Percentiles rank a stretch among this genome's conserved stretches.
These are phyloP conservation scores for Alexandromys fortis DNA, from an alignment of 2,113 vertebrate species.

Conservation along the genomic window DNA sequence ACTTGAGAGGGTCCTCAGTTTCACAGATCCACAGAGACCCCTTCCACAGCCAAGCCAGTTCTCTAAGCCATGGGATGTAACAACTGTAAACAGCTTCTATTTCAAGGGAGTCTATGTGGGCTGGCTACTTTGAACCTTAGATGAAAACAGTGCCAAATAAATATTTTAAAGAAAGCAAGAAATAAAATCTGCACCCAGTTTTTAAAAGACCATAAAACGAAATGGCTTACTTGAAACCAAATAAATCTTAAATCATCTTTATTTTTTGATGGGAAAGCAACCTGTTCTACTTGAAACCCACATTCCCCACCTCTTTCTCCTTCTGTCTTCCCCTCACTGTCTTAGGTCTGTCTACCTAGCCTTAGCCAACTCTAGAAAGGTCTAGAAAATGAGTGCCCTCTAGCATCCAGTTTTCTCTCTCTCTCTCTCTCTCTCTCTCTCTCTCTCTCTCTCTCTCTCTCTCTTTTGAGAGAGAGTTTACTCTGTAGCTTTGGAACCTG, in stretches of 20 bases:
- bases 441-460: too few relatives aligned
- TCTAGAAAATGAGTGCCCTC: not conserved
- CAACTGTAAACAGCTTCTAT: not conserved
- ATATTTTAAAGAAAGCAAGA: not conserved
- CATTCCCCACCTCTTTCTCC: not conserved
- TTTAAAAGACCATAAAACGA: not conserved
- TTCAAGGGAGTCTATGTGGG: not conserved
- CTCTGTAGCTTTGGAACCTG: too few relatives aligned
- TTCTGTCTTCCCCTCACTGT: not conserved
- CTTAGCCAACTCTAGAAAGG: not conserved
- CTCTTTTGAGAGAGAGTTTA: too few relatives aligned
- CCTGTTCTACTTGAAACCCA: not conserved
- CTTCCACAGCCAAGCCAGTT: not conserved
- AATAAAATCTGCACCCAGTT: conserved; percentile 38
- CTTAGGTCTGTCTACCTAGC: not conserved
- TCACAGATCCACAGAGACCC: not conserved
- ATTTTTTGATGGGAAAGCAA: not conserved
- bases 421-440: too few relatives aligned
- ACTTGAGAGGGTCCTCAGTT: not conserved
- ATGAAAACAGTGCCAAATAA: conserved; percentile 23
- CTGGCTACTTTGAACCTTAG: not conserved
- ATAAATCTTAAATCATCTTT: not conserved
- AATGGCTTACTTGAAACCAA: conserved; percentile 14
- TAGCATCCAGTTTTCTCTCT: not conserved
- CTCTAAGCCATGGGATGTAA: not conserved